Percentiles rank a stretch among this genome's conserved stretches.
Conservation (phyloP, 92 coral and sea anemone genomes). For the Muricea muricata region DNA sequence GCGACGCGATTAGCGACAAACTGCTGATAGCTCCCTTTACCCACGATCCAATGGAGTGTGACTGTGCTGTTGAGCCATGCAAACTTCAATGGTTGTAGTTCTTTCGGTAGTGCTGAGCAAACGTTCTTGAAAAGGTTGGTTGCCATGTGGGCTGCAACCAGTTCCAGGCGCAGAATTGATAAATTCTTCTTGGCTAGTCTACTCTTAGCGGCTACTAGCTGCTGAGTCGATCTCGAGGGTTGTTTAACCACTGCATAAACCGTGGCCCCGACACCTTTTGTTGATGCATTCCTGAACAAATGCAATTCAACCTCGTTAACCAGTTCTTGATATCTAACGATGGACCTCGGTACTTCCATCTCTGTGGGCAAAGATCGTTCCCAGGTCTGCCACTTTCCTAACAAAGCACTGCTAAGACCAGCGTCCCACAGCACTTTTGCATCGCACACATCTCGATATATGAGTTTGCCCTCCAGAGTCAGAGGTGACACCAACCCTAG, state of each 20-base stretch:
- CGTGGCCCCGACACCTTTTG: not conserved
- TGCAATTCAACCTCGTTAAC: not conserved
- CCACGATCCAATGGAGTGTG: not conserved
- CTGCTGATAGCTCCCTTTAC: not conserved
- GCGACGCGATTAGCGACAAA: constrained; percentile 14
- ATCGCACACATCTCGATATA: constrained; percentile 17
- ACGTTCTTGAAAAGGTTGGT: not conserved
- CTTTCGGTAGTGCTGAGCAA: not conserved
- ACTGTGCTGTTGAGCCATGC: constrained; percentile 31
- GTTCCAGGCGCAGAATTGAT: not conserved
- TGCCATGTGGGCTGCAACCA: not conserved
- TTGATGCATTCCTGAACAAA: not conserved
- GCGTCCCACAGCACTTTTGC: constrained; percentile 11
- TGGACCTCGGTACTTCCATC: not conserved
- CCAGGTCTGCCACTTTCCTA: not conserved
- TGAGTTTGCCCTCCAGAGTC: constrained; percentile 17
- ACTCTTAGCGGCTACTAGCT: constrained; percentile 5
- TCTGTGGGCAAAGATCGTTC: constrained; percentile 1
- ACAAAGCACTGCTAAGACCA: not conserved
- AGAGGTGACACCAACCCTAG: constrained; percentile 25
- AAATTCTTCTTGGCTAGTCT: not conserved
- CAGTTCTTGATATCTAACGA: not conserved
- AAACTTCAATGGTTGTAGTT: not conserved
- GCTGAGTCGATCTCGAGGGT: not conserved
- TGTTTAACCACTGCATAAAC: not conserved